Percentiles rank a stretch among this genome's conserved stretches.
Conservation (phyloP, 2,113 vertebrate genomes). For the Polypterus bichir region DNA sequence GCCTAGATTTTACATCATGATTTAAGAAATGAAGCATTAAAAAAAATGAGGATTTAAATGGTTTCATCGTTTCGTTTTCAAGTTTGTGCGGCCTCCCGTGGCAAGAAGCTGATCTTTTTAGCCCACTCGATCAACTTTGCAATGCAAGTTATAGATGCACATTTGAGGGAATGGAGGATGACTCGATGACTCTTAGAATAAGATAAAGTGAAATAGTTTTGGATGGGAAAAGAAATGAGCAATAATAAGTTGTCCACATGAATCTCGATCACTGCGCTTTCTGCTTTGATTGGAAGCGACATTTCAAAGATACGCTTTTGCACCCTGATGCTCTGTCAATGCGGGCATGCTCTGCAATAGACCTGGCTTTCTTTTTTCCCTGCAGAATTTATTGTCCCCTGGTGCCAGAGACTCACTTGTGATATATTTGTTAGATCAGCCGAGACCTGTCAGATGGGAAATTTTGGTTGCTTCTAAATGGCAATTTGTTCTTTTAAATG, state of each 20-base stretch:
- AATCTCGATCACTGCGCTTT: background rate
- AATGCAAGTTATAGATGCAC: too few relatives aligned
- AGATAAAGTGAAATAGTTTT: background rate
- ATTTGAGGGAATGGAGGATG: too few relatives aligned
- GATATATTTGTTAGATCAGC: background rate
- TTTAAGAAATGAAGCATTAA: too few relatives aligned
- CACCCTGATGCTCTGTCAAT: background rate
- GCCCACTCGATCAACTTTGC: too few relatives aligned
- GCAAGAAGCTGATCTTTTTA: too few relatives aligned
- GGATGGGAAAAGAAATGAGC: constrained; percentile 2
- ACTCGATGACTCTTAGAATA: too few relatives aligned
- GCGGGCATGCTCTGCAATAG: background rate
- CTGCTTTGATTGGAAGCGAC: background rate
- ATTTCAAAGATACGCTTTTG: background rate
- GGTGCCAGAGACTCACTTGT: background rate
- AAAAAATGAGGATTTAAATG: too few relatives aligned
- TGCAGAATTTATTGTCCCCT: background rate
- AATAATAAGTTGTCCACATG: background rate
- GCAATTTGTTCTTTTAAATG: background rate
- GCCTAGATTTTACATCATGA: too few relatives aligned
- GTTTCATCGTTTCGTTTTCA: too few relatives aligned
- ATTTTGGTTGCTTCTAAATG: constrained; percentile 2
- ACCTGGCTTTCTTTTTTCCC: background rate
- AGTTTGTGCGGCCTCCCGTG: too few relatives aligned
- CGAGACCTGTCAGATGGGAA: background rate